A percentile compares a stretch with the other conserved stretches of the same genome.
Conservation (phyloP, 2,888 invertebrate genomes). For the Platycheirus albimanus region DNA sequence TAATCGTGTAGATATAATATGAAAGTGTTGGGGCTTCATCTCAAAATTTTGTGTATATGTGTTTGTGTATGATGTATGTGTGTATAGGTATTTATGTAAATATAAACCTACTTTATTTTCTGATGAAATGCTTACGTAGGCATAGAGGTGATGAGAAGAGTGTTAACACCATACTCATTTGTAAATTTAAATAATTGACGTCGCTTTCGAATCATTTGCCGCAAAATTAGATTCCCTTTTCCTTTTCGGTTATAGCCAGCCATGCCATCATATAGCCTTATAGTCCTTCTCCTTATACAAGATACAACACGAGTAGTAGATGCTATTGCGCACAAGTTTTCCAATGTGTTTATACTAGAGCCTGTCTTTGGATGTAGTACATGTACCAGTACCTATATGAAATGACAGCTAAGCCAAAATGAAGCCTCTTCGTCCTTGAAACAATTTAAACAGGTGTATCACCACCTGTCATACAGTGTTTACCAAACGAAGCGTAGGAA, state of each 20-base stretch:
- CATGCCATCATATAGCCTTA: constrained; percentile 20
- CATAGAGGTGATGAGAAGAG: constrained; percentile 42
- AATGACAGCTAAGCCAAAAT: constrained; percentile 20
- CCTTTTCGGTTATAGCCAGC: constrained; percentile 7
- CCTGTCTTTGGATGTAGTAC: no score
- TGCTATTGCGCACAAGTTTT: constrained; percentile 31
- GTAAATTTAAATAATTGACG: constrained; percentile 68
- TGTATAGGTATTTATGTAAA: constrained; percentile 1
- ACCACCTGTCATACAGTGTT: constrained; percentile 58
- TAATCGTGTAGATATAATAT: not conserved
- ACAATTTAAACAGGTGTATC: constrained; percentile 64
- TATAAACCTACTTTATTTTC: constrained; percentile 32
- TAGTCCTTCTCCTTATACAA: no score
- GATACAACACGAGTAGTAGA: no score
- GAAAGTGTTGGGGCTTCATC: not conserved
- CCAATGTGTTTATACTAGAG: constrained; percentile 1
- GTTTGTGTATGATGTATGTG: not conserved
- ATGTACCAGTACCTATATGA: not conserved
- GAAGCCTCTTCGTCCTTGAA: constrained; percentile 29
- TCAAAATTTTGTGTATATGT: not conserved
- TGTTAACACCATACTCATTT: constrained; percentile 56
- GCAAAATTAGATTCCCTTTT: constrained; percentile 55
- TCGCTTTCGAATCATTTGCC: constrained; percentile 66
- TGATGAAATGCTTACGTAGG: constrained; percentile 39
- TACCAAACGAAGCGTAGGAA: constrained; percentile 47